Conservation (phyloP, 1,140 invertebrate genomes). For the Onthophagus taurus region DNA sequence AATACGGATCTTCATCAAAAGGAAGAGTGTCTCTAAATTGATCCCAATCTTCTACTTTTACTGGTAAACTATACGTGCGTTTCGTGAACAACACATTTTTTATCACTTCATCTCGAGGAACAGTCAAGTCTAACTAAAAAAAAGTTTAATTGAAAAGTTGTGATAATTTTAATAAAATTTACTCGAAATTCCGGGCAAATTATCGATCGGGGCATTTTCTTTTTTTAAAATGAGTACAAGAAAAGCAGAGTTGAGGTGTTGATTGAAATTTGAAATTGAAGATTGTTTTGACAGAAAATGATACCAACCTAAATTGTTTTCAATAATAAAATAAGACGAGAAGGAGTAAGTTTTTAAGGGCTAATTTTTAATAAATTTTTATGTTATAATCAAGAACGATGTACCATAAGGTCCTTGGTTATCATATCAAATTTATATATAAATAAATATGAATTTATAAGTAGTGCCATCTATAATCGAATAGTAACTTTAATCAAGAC, state of each 20-base stretch:
- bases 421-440: too few species aligned
- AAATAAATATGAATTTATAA: too few species aligned
- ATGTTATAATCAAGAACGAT: too few species aligned
- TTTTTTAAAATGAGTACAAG: conserved; percentile 2
- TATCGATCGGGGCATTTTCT: conserved; percentile 8
- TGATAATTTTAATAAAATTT: not conserved
- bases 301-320: not conserved
- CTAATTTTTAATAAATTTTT: conserved; percentile 12
- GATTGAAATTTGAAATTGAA: conserved; percentile 11
- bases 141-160: conserved; percentile 4
- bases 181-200: conserved; percentile 4
- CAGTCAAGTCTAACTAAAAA: conserved; percentile 12
- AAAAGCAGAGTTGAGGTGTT: conserved; percentile 11
- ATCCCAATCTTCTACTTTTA: conserved; percentile 42
- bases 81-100: conserved; percentile 43
- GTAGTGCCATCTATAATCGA: too few species aligned
- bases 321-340: not conserved
- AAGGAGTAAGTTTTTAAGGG: not conserved
- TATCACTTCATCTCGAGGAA: conserved; percentile 1
- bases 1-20: conserved; percentile 41
- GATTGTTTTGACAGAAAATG: not conserved
- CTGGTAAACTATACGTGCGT: conserved; percentile 36
- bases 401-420: too few species aligned
- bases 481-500: too few species aligned
- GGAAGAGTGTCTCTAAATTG: conserved; percentile 34